phyloP scores from a whole-genome alignment of 2,113 vertebrate species.

The Vanacampus margaritifer region DNA sequence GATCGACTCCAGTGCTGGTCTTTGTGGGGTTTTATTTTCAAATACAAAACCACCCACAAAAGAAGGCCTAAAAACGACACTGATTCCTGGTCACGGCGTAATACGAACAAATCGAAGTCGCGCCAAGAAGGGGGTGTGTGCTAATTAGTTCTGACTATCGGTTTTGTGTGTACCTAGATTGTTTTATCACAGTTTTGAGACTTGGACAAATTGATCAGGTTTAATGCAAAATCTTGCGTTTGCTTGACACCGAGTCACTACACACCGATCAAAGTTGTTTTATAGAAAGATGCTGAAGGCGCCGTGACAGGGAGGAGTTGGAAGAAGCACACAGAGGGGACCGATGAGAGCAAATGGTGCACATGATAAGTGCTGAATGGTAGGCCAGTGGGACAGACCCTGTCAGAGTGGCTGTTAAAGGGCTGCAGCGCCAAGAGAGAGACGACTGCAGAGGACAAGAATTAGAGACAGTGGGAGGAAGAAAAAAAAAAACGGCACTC shows the following conservation, averaged over 20 bases:
- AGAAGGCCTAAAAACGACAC: no score
- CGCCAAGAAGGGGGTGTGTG: no score
- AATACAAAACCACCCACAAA: no score
- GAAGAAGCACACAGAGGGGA: constrained; percentile 58
- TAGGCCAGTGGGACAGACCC: constrained; percentile 65
- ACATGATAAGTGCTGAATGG: constrained; percentile 70
- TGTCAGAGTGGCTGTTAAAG: constrained; percentile 64
- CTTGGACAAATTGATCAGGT: constrained; percentile 3
- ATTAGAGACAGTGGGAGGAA: constrained; percentile 32
- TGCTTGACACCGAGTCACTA: not conserved
- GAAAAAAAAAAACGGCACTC: constrained; percentile 38
- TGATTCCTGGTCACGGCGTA: no score
- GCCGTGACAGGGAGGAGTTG: constrained; percentile 48
- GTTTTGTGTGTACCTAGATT: not conserved
- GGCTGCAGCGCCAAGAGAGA: constrained; percentile 42
- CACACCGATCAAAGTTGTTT: constrained; percentile 35
- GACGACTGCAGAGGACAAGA: constrained; percentile 30
- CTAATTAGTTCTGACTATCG: constrained; percentile 33
- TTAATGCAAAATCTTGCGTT: not conserved
- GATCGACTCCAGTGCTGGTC: no score
- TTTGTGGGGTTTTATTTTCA: no score
- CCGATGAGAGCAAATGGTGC: constrained; percentile 70
- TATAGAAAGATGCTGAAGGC: constrained; percentile 36
- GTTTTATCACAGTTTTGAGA: not conserved
- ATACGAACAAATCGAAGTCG: no score